These are phyloP conservation scores for Pogonomyrmex barbatus DNA, from an alignment of 1,140 invertebrate species.

Conservation along the genomic window DNA sequence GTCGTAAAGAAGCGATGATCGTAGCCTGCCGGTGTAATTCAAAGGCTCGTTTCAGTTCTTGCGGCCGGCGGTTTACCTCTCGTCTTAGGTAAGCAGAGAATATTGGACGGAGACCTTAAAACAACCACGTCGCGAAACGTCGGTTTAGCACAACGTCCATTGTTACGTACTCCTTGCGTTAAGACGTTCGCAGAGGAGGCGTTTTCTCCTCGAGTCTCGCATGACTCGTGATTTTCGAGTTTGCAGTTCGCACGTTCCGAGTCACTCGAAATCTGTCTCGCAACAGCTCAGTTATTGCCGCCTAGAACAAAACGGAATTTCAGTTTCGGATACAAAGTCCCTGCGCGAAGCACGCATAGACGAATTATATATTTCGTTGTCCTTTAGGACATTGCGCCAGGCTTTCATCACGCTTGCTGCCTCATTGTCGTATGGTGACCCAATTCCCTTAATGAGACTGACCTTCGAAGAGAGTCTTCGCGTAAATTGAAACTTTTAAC, in stretches of 20 bases:
- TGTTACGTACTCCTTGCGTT: constrained; percentile 32
- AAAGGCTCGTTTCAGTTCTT: constrained; percentile 53
- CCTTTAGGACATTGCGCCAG: constrained; percentile 54
- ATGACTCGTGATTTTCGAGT: background rate
- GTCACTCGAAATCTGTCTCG: background rate
- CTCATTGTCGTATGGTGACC: constrained; percentile 76
- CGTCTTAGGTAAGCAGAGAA: constrained; percentile 45
- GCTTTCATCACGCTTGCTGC: constrained; percentile 64
- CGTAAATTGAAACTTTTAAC: constrained; percentile 63
- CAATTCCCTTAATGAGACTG: constrained; percentile 77
- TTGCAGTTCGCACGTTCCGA: background rate
- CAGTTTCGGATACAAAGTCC: background rate
- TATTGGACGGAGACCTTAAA: constrained; percentile 37
- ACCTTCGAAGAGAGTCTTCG: constrained; percentile 64
- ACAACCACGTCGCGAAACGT: constrained; percentile 40
- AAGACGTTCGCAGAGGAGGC: background rate
- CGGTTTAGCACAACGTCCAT: constrained; percentile 27
- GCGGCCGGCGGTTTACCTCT: constrained; percentile 29
- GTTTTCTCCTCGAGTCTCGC: constrained; percentile 7
- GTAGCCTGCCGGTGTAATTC: constrained; percentile 38
- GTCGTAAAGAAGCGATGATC: constrained; percentile 45
- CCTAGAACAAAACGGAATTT: background rate
- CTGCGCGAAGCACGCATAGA: constrained; percentile 1
- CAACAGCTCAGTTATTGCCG: background rate
- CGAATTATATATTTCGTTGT: constrained; percentile 49